Evolutionary conservation across 2,113 vertebrate genomes (phyloP), one percentile per base, ranked within the genome.

Genomic region (Chaetodon auriga): DNA sequence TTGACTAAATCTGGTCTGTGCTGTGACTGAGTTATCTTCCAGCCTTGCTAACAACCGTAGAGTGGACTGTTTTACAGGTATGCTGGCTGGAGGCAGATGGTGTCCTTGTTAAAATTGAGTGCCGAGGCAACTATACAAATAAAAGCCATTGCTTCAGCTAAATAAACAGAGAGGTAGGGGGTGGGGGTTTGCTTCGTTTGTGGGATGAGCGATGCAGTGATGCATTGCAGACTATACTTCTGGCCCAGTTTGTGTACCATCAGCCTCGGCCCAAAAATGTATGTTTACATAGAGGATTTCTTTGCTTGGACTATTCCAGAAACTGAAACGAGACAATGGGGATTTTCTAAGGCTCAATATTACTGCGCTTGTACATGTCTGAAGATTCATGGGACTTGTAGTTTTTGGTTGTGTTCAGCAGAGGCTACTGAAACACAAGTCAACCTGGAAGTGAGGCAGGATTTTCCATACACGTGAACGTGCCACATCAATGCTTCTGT

Each of bases 61-160:
- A 35, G 64, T 10, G 21, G 68, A 71, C 43, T 38, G 35, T 74
- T 89, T 86, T 74, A 86, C 78, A 87, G 69, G 76, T 89, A 83
- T 51, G 30, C 46, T 8, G 43, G 73, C 79, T 80, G 38, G 69
- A 90, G 78, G 83, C 89, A 92, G 89, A 92, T 92, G 91, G 91
- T 81, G 76, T 54, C 64, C 77, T 77, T 82, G 75, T 86, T 71
- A 58, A 81, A 81, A 74, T 48, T 6, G 57, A 85, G 81, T 41
- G 82, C 75, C 69, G 57, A 76, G 62, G 65, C 78, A 75, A 76
- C 78, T 62, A 61, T 71, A 78, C 81, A 88, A 83, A 92, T 82
- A 92, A 80, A 92, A 85, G 57, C 75, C 72, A 86, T 87, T 89
- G 82, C 63, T 86, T 92, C 79, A 87, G 86, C 85, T 89, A 84